These are phyloP conservation scores for Caenorhabditis wallacei DNA, from an alignment of 2,888 invertebrate genomes.

Conservation along the genomic window DNA sequence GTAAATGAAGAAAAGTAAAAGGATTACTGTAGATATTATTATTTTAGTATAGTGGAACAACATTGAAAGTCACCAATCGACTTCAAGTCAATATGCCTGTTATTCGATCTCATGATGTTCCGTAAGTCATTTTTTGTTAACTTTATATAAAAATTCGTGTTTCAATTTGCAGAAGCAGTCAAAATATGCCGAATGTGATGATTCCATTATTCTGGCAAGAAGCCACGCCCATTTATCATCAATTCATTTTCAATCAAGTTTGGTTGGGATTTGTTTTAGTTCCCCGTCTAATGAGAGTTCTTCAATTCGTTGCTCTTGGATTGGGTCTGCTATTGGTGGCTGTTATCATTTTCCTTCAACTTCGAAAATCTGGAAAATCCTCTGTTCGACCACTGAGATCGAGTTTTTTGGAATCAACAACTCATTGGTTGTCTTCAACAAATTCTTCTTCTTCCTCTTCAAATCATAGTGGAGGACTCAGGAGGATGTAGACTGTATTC, in stretches of 20 bases:
- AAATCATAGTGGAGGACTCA: constrained; percentile 27
- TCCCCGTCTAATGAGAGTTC: constrained; percentile 65
- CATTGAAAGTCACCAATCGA: constrained; percentile 69
- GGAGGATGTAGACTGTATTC: constrained; percentile 19
- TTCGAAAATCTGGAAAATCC: constrained; percentile 4
- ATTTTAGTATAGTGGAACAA: constrained; percentile 77
- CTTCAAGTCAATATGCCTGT: constrained; percentile 77
- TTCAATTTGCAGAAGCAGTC: constrained; percentile 69
- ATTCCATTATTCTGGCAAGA: constrained; percentile 76
- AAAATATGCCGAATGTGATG: constrained; percentile 72
- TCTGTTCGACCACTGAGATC: not conserved
- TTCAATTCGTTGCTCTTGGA: constrained; percentile 65
- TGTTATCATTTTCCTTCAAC: constrained; percentile 51
- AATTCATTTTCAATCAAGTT: constrained; percentile 67
- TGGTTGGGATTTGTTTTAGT: constrained; percentile 74
- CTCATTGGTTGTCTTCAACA: constrained; percentile 40
- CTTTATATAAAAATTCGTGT: not conserved
- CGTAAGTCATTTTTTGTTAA: constrained; percentile 65
- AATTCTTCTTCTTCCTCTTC: constrained; percentile 24
- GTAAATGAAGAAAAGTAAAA: constrained; percentile 52
- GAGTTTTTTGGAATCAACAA: constrained; percentile 31
- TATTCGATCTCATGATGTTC: constrained; percentile 60
- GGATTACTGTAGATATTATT: not conserved
- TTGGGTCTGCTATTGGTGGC: constrained; percentile 65
- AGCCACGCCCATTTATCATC: constrained; percentile 65